Evolutionary conservation across 1,140 invertebrate genomes (phyloP).

Genomic region (Macrocentrus cingulum): DNA sequence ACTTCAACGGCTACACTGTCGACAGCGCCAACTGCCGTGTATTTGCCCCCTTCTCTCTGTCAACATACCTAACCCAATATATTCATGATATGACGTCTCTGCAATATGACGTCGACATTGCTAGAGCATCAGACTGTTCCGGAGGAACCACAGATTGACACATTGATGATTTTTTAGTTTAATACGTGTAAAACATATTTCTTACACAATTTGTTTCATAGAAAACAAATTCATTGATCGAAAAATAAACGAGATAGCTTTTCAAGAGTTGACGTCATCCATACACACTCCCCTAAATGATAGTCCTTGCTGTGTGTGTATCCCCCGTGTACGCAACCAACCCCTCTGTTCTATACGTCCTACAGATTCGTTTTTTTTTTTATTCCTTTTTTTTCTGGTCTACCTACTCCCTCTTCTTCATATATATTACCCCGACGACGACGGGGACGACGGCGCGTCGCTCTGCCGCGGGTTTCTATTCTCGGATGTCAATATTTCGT

Average conservation of each 20-base stretch:
- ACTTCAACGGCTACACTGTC: neutral
- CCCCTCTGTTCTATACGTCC: slow-evolving; percentile 20
- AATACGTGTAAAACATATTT: no score
- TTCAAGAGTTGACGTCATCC: slow-evolving; percentile 46
- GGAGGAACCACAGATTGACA: no score
- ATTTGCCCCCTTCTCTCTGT: neutral
- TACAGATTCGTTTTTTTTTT: neutral
- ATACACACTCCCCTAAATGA: slow-evolving; percentile 38
- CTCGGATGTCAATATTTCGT: slow-evolving; percentile 57
- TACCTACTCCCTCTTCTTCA: neutral
- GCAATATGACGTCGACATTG: no score
- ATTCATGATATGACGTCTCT: no score
- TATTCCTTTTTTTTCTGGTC: no score
- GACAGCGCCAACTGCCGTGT: neutral
- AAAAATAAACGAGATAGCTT: neutral
- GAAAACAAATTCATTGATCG: no score
- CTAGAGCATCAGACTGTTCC: no score
- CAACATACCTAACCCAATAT: no score
- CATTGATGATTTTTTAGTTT: no score
- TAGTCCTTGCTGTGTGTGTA: slow-evolving; percentile 30
- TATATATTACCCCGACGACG: slow-evolving; percentile 5
- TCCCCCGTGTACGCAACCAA: neutral
- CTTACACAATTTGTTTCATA: no score
- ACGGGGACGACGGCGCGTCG: slow-evolving; percentile 22
- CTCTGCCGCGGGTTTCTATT: slow-evolving; percentile 45